A percentile compares a stretch with the other conserved stretches of the same genome.
phyloP scores from a whole-genome alignment of 2,797 vertebrate genomes.

The Gymnothorax reevesii region DNA sequence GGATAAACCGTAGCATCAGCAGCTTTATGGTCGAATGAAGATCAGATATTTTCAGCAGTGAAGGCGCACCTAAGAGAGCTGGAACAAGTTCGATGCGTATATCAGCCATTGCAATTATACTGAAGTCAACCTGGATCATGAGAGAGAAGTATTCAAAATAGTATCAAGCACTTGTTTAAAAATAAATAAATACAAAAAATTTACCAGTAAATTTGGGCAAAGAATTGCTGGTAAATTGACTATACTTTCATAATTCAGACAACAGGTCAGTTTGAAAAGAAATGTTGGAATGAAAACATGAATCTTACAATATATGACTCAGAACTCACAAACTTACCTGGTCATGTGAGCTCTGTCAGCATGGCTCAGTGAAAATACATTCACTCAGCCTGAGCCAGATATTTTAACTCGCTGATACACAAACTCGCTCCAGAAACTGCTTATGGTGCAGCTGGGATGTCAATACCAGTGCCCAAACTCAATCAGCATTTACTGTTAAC shows the following conservation, averaged over 20 bases:
- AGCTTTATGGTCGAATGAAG: neutral
- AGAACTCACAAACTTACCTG: neutral
- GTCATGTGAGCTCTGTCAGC: neutral
- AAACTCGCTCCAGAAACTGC: neutral
- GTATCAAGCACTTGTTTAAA: neutral
- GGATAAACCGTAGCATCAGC: neutral
- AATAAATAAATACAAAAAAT: neutral
- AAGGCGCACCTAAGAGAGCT: neutral
- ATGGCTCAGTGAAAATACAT: neutral
- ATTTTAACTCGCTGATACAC: constrained; percentile 4
- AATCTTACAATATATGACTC: neutral
- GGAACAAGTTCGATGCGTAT: neutral
- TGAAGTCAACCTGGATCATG: neutral
- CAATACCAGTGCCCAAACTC: neutral
- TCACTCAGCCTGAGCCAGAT: neutral
- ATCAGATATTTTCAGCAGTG: neutral
- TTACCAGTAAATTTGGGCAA: neutral
- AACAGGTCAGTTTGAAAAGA: neutral
- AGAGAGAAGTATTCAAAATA: neutral
- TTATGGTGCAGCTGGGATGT: neutral
- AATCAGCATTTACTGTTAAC: neutral
- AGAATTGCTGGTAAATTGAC: neutral
- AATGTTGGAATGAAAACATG: neutral
- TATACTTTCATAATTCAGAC: neutral
- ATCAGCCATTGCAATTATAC: neutral